phyloP scores from a whole-genome alignment of 2,113 vertebrate species.

The Siniperca knerii region DNA sequence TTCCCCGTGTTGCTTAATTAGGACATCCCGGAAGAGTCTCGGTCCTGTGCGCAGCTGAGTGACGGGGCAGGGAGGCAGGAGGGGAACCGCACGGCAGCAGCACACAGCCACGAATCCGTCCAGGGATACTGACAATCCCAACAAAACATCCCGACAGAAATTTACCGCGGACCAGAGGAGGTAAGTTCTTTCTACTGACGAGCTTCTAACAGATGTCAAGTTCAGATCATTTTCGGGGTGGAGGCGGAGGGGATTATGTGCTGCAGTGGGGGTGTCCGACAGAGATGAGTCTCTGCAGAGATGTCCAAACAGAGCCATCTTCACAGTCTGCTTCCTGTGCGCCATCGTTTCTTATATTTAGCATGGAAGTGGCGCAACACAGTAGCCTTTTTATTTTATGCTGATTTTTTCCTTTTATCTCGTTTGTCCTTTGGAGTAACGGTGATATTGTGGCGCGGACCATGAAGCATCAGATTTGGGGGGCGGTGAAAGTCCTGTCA shows the following conservation, averaged over 20 bases:
- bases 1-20: conserved; percentile 88
- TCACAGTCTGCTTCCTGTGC: conserved; percentile 23
- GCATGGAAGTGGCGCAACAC: background rate
- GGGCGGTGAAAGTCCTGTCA: conserved; percentile 40
- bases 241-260: conserved; percentile 4
- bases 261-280: background rate
- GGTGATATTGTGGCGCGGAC: conserved; percentile 9
- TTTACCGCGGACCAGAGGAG: conserved; percentile 31
- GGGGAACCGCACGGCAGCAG: conserved; percentile 54
- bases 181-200: conserved; percentile 44
- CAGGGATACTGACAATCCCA: conserved; percentile 39
- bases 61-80: conserved; percentile 74
- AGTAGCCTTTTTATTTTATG: background rate
- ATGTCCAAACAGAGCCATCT: conserved; percentile 41
- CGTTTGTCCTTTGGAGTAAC: background rate
- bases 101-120: conserved; percentile 39
- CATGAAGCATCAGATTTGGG: conserved; percentile 32
- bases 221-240: conserved; percentile 12
- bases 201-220: background rate
- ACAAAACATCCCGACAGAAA: conserved; percentile 42
- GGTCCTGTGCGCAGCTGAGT: conserved; percentile 81
- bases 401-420: no score
- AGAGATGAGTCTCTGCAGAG: background rate
- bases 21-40: conserved; percentile 91
- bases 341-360: background rate